Base-by-base conservation (phyloP, 2,888 invertebrate species). In the Cyclophora albipunctata region DNA sequence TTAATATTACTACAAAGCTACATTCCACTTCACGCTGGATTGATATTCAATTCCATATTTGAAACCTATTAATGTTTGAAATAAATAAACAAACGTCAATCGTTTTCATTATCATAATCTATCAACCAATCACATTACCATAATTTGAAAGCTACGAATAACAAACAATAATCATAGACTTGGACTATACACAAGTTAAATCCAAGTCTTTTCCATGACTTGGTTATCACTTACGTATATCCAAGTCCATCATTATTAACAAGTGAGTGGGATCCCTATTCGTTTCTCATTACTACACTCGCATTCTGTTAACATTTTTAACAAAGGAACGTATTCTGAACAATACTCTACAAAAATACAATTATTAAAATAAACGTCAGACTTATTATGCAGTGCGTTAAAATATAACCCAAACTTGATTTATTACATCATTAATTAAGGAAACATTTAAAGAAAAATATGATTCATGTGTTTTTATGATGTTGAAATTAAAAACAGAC, bases 281-380 rank as follows among this genome's bases (percentile, higher is more conserved):
- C 45, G 48, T 57, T 61, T 46, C 45, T 47, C 57, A 58, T 63
- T 64, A 64, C 68, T 70, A 69, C 60, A 65, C 61, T 57, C 63
- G 60, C 59, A 63, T 63, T 58, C 60, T 66, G 64, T 70, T 72
- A 71, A 70, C 68, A 58, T 64, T 62, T 62, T 64, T 58, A 68
- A 84, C 81, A 83, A 79, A 78, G 71, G 72, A 58, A 64, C 59
- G 71, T 69, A 75, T 77, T 76, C 69, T 71, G 74, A 66, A 80
- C 72, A 81, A 79, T 76, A 73, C 74, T 75, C 73, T 70, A 72
- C 72, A 73, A 74, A 78, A 78, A 75, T 78, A 61, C 62, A 69
- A 69, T 20, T 67, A 66, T 69, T 64, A 63, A 68, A 65, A 69
- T 62, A 65, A 63, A 63, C 42, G 20, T 43, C 43, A 5, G 37